Base-by-base conservation (phyloP, 2,797 vertebrate genomes). In the Luscinia luscinia region DNA sequence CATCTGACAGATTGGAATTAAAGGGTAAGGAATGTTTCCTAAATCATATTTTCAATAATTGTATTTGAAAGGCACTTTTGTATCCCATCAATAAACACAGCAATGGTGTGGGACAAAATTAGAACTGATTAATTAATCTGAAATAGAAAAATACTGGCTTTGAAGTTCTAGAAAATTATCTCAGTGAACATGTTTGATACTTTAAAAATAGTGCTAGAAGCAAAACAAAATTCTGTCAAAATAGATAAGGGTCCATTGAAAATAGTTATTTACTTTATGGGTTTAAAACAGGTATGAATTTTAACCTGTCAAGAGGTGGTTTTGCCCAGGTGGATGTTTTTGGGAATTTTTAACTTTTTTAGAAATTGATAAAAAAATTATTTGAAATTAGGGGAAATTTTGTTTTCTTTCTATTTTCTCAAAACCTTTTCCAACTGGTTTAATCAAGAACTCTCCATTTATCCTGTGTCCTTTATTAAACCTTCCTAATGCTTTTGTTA, bases 1-100 rank as follows among this genome's bases (percentile, higher is more conserved):
- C 28, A 77, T 80, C 48, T 94, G 87, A 85, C 21, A 87, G 55
- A 87, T 89, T 67, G 55, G 30, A 92, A 76, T 84, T 93, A 72
- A 86, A 51, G 41, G n/a, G 32, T 1, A 67, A 40, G 64, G 28
- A 76, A 19, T 26, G 26, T 40, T 84, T 89, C 55, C 81, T 75
- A 89, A 90, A 82, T 87, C 48, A 41, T 51, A 63, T 85, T 87
- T 91, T 59, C 61, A 80, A 16, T 79, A 41, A 80, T 24, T 61
- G 5, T 46, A 16, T 77, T 83, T 89, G 57, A 91, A 58, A 85
- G 38, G 46, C 61, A 78, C 26, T 15, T 36, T 70, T 67, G 9
- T 14, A 58, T 38, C 41, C 23, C 48, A 77, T 77, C 89, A 70
- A 57, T 76, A 82, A 91, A 92, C 32, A 52, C 38, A 87, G 23